Percentiles rank a stretch among this genome's conserved stretches.
These are phyloP conservation scores for Proteles cristata DNA, from an alignment of 2,113 vertebrate species.

Conservation along the genomic window DNA sequence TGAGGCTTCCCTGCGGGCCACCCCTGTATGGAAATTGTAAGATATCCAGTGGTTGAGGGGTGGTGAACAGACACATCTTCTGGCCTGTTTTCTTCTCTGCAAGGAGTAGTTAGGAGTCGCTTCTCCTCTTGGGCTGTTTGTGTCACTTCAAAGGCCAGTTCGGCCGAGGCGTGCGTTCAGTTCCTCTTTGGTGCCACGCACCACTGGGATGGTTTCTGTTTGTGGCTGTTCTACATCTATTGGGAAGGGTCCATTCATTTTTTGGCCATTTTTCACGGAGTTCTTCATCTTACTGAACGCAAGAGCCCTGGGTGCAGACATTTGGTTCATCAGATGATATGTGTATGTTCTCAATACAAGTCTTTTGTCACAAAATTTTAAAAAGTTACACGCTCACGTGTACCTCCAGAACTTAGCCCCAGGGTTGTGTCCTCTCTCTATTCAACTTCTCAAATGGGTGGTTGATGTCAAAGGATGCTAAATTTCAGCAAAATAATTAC, in stretches of 20 bases:
- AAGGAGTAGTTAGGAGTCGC: background rate
- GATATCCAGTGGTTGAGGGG: too few species aligned
- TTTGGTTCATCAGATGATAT: background rate
- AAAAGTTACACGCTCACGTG: background rate
- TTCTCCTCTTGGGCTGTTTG: background rate
- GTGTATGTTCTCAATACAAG: background rate
- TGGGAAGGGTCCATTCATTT: background rate
- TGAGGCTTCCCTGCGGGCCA: background rate
- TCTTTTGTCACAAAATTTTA: background rate
- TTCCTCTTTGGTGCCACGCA: background rate
- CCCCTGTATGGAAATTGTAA: background rate
- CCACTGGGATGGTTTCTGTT: background rate
- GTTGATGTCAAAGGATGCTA: background rate
- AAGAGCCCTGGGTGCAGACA: background rate
- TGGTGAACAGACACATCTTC: background rate
- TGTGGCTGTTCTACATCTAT: background rate
- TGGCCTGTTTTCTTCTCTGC: background rate
- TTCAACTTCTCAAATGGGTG: background rate
- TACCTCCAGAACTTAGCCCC: background rate
- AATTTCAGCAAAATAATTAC: background rate
- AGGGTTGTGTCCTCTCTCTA: background rate
- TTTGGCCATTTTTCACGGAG: background rate
- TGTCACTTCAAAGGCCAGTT: background rate
- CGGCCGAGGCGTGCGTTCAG: background rate
- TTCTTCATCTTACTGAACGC: background rate